Evolutionary conservation across 2,113 vertebrate genomes (phyloP).

Genomic region (Scomber scombrus): DNA sequence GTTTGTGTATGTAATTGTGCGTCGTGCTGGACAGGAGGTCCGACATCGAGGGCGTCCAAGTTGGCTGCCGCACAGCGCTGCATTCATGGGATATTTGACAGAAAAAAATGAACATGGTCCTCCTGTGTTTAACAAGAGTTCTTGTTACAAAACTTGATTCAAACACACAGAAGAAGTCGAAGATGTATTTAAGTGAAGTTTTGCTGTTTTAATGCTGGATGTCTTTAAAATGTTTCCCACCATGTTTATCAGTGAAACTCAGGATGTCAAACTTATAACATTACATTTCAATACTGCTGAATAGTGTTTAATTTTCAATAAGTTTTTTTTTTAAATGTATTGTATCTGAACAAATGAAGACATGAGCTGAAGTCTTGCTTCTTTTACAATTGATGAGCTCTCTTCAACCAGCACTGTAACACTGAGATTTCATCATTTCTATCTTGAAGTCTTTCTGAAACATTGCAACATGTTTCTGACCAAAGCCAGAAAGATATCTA

Average conservation of each 20-base stretch:
- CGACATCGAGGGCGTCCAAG: constrained; percentile 28
- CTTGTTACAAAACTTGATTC: not conserved
- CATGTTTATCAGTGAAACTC: not conserved
- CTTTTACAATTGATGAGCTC: not conserved
- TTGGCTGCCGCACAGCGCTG: constrained; percentile 32
- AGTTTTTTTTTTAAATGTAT: too few relatives aligned
- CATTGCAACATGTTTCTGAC: not conserved
- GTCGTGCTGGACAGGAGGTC: constrained; percentile 32
- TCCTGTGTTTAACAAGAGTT: not conserved
- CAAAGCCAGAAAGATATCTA: not conserved
- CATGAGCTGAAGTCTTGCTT: not conserved
- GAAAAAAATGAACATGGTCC: not conserved
- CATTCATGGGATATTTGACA: constrained; percentile 48
- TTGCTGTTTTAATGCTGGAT: not conserved
- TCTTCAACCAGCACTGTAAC: not conserved
- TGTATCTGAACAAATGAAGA: too few relatives aligned
- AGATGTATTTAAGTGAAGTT: not conserved
- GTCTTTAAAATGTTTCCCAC: too few relatives aligned
- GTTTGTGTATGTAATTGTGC: constrained; percentile 58
- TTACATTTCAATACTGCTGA: too few relatives aligned
- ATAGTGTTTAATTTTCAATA: too few relatives aligned
- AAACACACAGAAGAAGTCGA: not conserved
- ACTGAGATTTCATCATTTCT: not conserved
- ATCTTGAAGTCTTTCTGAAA: not conserved
- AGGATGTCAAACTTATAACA: too few relatives aligned